Percentiles rank a stretch among this genome's conserved stretches.
Conservation (phyloP, 2,113 vertebrate genomes). For the Ptilorrhoa leucosticta region DNA sequence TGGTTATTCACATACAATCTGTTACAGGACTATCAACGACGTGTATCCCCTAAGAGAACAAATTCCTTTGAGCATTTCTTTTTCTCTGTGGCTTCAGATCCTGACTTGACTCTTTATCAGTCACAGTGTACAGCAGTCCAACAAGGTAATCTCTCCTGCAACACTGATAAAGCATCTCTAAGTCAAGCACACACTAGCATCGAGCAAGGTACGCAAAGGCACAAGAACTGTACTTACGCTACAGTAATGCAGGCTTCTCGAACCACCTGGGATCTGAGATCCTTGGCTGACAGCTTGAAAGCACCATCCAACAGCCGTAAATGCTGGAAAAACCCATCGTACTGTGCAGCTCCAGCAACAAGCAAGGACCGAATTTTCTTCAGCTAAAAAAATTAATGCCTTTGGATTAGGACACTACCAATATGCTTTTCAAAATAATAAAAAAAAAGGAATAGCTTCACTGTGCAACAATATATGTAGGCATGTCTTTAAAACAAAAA, state of each 20-base stretch:
- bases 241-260: constrained; percentile 96
- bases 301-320: constrained; percentile 91
- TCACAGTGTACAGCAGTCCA: neutral
- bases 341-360: constrained; percentile 87
- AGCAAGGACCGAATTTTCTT: constrained; percentile 93
- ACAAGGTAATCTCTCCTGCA: neutral
- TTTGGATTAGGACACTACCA: neutral
- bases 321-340: constrained; percentile 97
- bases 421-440: fast-evolving
- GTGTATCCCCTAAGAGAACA: fast-evolving
- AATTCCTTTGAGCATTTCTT: neutral
- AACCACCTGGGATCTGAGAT: constrained; percentile 95
- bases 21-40: neutral
- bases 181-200: neutral
- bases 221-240: constrained; percentile 79
- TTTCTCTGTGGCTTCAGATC: neutral
- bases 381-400: constrained; percentile 67
- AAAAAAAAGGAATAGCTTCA: neutral
- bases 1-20: neutral
- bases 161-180: neutral
- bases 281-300: constrained; percentile 96
- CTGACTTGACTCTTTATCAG: neutral
- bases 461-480: neutral
- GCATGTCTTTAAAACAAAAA: neutral
- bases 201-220: neutral